These are phyloP conservation scores for Diarsia mendica DNA, from an alignment of 2,888 invertebrate genomes.

Conservation along the genomic window DNA sequence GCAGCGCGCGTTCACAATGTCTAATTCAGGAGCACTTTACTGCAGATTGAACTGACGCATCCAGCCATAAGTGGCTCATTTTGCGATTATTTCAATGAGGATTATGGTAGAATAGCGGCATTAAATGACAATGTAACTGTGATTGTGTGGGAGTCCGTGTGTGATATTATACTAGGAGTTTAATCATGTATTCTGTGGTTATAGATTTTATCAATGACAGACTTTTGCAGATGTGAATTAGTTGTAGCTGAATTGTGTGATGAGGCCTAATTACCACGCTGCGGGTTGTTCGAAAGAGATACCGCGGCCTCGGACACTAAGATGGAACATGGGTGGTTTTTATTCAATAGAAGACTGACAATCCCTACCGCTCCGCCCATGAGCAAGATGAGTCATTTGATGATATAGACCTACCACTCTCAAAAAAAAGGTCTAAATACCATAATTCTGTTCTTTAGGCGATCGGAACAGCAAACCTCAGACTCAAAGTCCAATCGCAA, in stretches of 20 bases:
- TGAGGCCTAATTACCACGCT: neutral
- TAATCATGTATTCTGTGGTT: neutral
- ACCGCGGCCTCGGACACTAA: no score
- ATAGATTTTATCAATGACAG: neutral
- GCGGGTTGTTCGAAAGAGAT: no score
- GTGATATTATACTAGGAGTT: neutral
- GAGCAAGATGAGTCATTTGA: no score
- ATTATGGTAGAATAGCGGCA: conserved; percentile 30
- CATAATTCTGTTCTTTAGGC: neutral
- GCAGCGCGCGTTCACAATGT: conserved; percentile 30
- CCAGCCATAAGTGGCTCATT: conserved; percentile 41
- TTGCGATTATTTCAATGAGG: conserved; percentile 44
- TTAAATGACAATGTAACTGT: conserved; percentile 38
- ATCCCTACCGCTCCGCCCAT: no score
- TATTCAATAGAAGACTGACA: no score
- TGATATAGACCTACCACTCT: no score
- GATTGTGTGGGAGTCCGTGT: conserved; percentile 23
- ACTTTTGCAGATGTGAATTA: neutral
- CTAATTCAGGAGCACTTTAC: conserved; percentile 39
- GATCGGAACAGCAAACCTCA: neutral
- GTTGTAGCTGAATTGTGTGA: neutral
- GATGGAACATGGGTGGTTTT: no score
- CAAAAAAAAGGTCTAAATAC: neutral
- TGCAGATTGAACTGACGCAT: conserved; percentile 35
- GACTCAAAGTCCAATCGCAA: neutral